Conservation (phyloP, 2,797 vertebrate genomes). For the Cyclopterus lumpus region DNA sequence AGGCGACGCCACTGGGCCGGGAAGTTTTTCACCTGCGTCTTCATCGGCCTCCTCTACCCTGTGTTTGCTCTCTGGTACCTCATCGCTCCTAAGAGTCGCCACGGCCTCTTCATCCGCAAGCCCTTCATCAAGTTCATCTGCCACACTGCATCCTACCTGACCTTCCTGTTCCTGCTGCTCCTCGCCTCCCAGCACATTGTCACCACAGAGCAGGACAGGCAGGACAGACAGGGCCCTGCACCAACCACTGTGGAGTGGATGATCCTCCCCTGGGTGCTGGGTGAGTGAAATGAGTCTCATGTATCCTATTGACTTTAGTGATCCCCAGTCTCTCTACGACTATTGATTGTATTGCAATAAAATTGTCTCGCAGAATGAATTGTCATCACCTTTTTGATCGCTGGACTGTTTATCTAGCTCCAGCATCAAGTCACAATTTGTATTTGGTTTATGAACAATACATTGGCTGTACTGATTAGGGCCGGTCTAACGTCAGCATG, state of each 20-base stretch:
- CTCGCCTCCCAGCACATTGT: slow-evolving; percentile 97
- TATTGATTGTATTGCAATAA: neutral
- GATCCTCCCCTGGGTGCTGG: slow-evolving; percentile 91
- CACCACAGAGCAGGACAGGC: slow-evolving; percentile 87
- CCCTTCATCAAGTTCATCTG: slow-evolving; percentile 99
- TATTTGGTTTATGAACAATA: neutral
- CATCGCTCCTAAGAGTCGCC: slow-evolving; percentile 94
- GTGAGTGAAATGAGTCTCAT: slow-evolving; percentile 58
- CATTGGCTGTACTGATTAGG: too few relatives aligned
- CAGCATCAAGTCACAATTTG: neutral
- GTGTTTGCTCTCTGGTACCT: slow-evolving; percentile 96
- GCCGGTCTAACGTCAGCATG: neutral
- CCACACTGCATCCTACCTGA: slow-evolving; percentile 98
- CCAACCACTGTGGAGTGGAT: slow-evolving; percentile 98
- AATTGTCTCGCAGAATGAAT: neutral
- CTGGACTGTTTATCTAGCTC: neutral
- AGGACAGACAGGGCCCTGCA: slow-evolving; percentile 90
- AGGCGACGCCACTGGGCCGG: slow-evolving; percentile 95
- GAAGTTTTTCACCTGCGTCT: slow-evolving; percentile 96
- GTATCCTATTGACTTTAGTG: neutral
- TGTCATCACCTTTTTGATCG: neutral
- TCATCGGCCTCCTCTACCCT: slow-evolving; percentile 95
- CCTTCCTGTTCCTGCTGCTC: slow-evolving; percentile 96
- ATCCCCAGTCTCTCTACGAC: neutral
- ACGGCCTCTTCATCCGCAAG: slow-evolving; percentile 97